phyloP scores from a whole-genome alignment of 2,113 vertebrate species.

The Elephantulus edwardii region DNA sequence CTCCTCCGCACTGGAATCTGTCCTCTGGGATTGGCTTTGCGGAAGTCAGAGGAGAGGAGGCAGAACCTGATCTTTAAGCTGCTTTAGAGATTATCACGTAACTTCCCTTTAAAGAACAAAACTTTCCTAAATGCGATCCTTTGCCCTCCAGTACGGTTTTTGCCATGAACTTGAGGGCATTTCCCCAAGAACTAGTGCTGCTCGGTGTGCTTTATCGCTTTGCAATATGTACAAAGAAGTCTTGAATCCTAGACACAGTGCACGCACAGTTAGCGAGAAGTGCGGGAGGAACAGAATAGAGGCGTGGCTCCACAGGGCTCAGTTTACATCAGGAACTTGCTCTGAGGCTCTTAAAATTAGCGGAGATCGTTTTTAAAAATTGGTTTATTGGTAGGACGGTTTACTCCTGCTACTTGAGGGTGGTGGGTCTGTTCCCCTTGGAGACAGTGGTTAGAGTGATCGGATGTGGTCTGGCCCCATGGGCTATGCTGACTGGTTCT shows the following conservation, averaged over 20 bases:
- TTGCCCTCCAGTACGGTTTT: neutral
- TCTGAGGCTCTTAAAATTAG: conserved; percentile 1
- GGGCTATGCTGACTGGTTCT: neutral
- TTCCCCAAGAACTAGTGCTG: neutral
- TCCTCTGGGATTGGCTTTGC: neutral
- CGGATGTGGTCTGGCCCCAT: too few relatives aligned
- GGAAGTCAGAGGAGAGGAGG: neutral
- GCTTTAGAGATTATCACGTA: too few relatives aligned
- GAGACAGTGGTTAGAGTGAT: too few relatives aligned
- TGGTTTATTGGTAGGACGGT: neutral
- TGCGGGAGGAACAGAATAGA: neutral
- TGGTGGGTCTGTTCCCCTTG: too few relatives aligned
- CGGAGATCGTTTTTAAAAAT: too few relatives aligned
- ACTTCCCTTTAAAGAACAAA: too few relatives aligned
- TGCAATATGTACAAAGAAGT: too few relatives aligned
- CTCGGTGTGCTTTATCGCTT: neutral
- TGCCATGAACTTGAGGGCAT: neutral
- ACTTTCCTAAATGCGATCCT: too few relatives aligned
- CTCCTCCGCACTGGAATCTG: neutral
- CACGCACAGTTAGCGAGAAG: neutral
- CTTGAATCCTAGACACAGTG: neutral
- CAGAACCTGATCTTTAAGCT: neutral
- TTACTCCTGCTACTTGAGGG: too few relatives aligned
- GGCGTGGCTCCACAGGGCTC: neutral
- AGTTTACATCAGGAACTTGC: conserved; percentile 6